Evolutionary conservation across 2,113 vertebrate genomes (phyloP).

Genomic region (Camelus dromedarius): DNA sequence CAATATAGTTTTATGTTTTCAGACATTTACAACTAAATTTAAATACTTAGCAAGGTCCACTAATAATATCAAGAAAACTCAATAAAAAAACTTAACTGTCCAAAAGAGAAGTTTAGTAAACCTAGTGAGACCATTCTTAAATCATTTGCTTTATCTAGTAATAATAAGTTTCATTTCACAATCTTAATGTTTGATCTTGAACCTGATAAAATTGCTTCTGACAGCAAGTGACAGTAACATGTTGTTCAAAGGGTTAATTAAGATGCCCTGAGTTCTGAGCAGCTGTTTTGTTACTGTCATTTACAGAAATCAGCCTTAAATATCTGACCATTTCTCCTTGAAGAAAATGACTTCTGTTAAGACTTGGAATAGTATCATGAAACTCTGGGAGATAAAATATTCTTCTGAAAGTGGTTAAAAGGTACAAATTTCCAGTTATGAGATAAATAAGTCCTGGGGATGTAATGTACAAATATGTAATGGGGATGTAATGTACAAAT

Average conservation of each 20-base stretch:
- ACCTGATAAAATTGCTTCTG: slow-evolving; percentile 66
- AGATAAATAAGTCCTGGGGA: not conserved
- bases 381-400: slow-evolving; percentile 52
- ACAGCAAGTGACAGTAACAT: slow-evolving; percentile 72
- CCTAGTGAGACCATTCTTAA: not conserved
- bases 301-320: slow-evolving; percentile 27
- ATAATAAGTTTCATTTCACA: slow-evolving; percentile 36
- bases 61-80: not conserved
- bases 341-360: slow-evolving; percentile 60
- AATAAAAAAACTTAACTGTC: not conserved
- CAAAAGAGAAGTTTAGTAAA: slow-evolving; percentile 11
- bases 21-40: slow-evolving; percentile 35
- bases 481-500: not conserved
- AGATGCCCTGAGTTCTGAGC: slow-evolving; percentile 31
- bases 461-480: not conserved
- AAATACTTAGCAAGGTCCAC: not conserved
- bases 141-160: slow-evolving; percentile 3
- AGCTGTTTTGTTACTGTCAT: not conserved
- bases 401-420: not conserved
- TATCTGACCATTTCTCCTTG: slow-evolving; percentile 40
- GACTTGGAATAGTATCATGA: not conserved
- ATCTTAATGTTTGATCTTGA: slow-evolving; percentile 54
- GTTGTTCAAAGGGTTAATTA: slow-evolving; percentile 47
- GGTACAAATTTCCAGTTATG: not conserved
- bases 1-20: slow-evolving; percentile 1